Conservation (phyloP, 2,797 vertebrate species). For the Amblyopsis hoosieri region DNA sequence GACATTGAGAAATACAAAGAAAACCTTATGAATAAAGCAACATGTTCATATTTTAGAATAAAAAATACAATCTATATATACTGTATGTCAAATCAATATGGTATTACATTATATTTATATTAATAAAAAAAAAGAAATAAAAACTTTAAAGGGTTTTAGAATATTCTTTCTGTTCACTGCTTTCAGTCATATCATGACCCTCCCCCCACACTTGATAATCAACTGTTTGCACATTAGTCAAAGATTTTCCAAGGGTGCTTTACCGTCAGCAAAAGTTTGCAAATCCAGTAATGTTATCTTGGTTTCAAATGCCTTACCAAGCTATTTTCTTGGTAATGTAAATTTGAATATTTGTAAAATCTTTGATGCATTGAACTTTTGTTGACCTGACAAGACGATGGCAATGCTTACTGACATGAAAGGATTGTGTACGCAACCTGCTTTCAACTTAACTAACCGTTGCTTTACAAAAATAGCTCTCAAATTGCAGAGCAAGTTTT, state of each 20-base stretch:
- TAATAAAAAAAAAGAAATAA: too few species aligned
- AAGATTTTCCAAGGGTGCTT: too few species aligned
- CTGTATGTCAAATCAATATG: slow-evolving; percentile 66
- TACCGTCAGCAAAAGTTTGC: neutral
- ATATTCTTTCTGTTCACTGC: slow-evolving; percentile 34
- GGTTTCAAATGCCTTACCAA: neutral
- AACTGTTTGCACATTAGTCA: too few species aligned
- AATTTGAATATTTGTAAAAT: neutral
- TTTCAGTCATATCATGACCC: neutral
- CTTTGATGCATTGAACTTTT: neutral
- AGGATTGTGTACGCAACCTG: slow-evolving; percentile 3
- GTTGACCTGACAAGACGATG: neutral
- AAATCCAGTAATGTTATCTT: neutral
- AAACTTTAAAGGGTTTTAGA: neutral
- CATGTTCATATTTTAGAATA: slow-evolving; percentile 24
- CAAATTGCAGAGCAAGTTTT: too few species aligned
- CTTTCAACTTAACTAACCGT: too few species aligned
- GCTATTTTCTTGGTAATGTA: too few species aligned
- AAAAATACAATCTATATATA: slow-evolving; percentile 63
- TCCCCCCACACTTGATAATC: too few species aligned
- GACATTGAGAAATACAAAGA: slow-evolving; percentile 72
- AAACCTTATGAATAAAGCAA: slow-evolving; percentile 68
- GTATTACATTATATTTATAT: slow-evolving; percentile 61
- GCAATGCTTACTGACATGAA: slow-evolving; percentile 21
- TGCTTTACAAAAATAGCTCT: too few species aligned